Evolutionary conservation across 1,140 invertebrate species (phyloP).

Genomic region (Stegodyphus mimosarum): DNA sequence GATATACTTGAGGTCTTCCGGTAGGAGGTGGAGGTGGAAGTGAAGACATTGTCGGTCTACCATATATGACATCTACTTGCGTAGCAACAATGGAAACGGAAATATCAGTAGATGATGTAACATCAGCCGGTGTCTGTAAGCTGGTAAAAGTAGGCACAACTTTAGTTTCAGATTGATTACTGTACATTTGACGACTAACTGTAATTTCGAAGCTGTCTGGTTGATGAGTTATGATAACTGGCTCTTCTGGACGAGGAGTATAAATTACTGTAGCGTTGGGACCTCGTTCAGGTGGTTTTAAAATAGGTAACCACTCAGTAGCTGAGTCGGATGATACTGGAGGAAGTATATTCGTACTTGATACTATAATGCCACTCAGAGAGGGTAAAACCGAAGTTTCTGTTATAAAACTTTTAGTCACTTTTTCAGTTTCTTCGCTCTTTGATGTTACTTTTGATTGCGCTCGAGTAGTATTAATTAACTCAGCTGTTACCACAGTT

Average conservation of each 20-base stretch:
- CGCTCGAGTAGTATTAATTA: neutral
- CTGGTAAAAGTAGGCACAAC: conserved; percentile 28
- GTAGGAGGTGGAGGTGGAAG: conserved; percentile 5
- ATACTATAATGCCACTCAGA: neutral
- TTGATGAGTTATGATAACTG: conserved; percentile 63
- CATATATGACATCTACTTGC: conserved; percentile 62
- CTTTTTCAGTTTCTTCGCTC: neutral
- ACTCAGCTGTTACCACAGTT: neutral
- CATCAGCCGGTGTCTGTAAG: conserved; percentile 22
- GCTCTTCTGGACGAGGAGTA: conserved; percentile 39
- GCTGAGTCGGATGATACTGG: conserved; percentile 40
- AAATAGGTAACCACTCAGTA: conserved; percentile 62
- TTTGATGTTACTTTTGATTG: neutral
- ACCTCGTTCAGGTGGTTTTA: conserved; percentile 29
- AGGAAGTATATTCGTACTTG: neutral
- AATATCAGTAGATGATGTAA: conserved; percentile 45
- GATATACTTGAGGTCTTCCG: conserved; percentile 49
- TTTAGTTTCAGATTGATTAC: conserved; percentile 23
- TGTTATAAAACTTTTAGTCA: neutral
- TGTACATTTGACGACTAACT: conserved; percentile 62
- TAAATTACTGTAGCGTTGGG: neutral
- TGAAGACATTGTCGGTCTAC: conserved; percentile 51
- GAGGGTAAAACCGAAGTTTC: conserved; percentile 27
- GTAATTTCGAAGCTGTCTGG: conserved; percentile 63
- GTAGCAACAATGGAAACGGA: conserved; percentile 40